Conservation (phyloP, 2,113 vertebrate species). For the Delphinus delphis region DNA sequence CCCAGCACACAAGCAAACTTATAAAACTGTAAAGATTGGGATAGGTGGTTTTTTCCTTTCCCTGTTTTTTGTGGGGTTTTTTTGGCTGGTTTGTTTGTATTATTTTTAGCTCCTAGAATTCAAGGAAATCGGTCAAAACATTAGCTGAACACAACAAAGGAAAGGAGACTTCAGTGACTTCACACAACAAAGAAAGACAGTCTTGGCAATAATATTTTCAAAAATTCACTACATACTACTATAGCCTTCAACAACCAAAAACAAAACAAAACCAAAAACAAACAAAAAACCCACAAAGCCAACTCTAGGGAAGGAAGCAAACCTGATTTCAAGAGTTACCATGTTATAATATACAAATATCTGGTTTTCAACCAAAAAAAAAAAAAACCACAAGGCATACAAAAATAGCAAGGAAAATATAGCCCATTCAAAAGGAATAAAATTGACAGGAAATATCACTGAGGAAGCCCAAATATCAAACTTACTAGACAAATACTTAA, state of each 20-base stretch:
- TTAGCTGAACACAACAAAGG: no score
- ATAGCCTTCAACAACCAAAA: neutral
- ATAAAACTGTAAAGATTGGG: no score
- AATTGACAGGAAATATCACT: neutral
- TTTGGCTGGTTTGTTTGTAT: no score
- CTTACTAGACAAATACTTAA: neutral
- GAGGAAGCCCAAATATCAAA: neutral
- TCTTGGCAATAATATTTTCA: neutral
- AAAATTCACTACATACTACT: neutral
- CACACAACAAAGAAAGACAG: neutral
- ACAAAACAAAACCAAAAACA: no score
- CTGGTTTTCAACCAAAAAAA: neutral
- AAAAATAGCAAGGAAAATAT: neutral
- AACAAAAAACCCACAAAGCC: neutral
- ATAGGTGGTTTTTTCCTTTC: no score
- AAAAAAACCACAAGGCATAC: neutral
- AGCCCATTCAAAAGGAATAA: neutral
- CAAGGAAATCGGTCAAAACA: no score
- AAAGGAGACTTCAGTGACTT: neutral
- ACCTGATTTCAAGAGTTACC: neutral
- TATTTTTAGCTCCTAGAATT: no score
- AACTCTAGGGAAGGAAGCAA: neutral
- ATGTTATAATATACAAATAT: neutral
- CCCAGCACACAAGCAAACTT: no score
- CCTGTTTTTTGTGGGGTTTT: no score